A percentile compares a stretch with the other conserved stretches of the same genome.
Evolutionary conservation across 1,140 invertebrate genomes (phyloP).

Genomic region (Hycleus cichorii): DNA sequence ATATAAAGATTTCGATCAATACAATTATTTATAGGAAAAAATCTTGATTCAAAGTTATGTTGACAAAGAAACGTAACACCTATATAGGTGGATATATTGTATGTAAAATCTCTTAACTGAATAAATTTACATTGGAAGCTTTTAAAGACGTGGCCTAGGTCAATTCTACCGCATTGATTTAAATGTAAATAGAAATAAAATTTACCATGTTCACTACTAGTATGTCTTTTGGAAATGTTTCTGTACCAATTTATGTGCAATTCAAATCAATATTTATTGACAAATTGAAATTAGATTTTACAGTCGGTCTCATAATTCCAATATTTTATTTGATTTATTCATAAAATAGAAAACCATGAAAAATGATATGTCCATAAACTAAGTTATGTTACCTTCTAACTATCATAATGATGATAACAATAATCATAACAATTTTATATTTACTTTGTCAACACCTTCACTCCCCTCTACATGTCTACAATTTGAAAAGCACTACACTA

Average conservation of each 20-base stretch:
- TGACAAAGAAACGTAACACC: not conserved
- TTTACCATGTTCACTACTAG: constrained; percentile 13
- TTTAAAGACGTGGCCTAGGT: constrained; percentile 15
- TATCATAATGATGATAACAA: no score
- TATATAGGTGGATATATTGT: not conserved
- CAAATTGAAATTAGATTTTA: constrained; percentile 10
- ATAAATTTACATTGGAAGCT: constrained; percentile 3
- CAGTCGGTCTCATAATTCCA: constrained; percentile 2
- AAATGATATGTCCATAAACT: no score
- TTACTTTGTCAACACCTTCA: no score
- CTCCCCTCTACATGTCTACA: no score
- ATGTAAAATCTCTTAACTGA: not conserved
- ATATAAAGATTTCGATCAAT: not conserved
- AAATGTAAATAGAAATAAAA: constrained; percentile 11
- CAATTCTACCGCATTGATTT: constrained; percentile 15
- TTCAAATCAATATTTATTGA: constrained; percentile 11
- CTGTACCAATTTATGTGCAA: constrained; percentile 9
- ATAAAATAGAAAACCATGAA: no score
- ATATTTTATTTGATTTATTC: no score
- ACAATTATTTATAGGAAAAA: not conserved
- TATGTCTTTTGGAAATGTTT: not conserved
- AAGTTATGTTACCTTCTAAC: no score
- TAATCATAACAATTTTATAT: no score
- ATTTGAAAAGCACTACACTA: no score
- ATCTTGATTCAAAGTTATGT: not conserved